A percentile compares a stretch with the other conserved stretches of the same genome.
These are phyloP conservation scores for Microctonus brassicae DNA, from an alignment of 2,888 invertebrate genomes.

Conservation along the genomic window DNA sequence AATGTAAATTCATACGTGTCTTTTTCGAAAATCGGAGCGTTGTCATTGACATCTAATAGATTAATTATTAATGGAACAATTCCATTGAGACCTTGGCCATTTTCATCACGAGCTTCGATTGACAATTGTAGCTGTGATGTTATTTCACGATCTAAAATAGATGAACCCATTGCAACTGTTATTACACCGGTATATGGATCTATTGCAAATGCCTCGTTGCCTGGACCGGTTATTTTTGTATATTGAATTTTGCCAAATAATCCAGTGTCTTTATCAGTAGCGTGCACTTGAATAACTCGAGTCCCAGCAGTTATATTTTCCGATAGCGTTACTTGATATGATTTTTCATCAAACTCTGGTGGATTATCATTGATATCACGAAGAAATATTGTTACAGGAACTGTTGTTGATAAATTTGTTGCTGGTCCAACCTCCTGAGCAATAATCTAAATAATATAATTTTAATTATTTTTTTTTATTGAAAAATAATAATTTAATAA, in stretches of 20 bases:
- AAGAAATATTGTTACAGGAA: constrained; percentile 84
- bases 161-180: constrained; percentile 79
- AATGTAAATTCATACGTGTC: constrained; percentile 85
- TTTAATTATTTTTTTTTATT: background rate
- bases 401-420: constrained; percentile 80
- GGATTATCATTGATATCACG: constrained; percentile 91
- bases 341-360: constrained; percentile 81
- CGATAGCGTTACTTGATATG: constrained; percentile 82
- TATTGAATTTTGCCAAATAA: constrained; percentile 83
- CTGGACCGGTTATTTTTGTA: constrained; percentile 81
- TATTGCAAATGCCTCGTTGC: constrained; percentile 83
- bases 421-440: constrained; percentile 86
- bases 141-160: constrained; percentile 86
- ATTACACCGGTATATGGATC: constrained; percentile 85
- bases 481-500: no score
- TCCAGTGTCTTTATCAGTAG: constrained; percentile 86
- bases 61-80: constrained; percentile 81
- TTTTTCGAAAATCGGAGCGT: constrained; percentile 86
- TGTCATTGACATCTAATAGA: constrained; percentile 86
- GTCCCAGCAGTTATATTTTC: constrained; percentile 86
- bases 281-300: constrained; percentile 80
- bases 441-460: constrained; percentile 72
- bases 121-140: constrained; percentile 83
- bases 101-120: constrained; percentile 90
- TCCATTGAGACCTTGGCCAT: constrained; percentile 83